A percentile compares a stretch with the other conserved stretches of the same genome.
Evolutionary conservation across 2,113 vertebrate species (phyloP).

Genomic region (Cyphomyrus plagiostoma): DNA sequence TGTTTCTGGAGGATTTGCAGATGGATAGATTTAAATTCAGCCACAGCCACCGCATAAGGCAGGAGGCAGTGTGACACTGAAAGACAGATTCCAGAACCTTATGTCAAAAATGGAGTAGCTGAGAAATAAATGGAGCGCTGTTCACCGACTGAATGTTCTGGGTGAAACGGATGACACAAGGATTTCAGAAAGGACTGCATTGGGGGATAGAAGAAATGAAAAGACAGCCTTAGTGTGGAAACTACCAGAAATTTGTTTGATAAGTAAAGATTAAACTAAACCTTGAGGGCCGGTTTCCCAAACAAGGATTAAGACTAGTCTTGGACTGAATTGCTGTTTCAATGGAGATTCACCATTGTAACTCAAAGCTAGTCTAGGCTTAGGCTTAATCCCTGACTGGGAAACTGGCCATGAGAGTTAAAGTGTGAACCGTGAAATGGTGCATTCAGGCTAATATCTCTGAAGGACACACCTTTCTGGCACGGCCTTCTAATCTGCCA

Average conservation of each 20-base stretch:
- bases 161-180: background rate
- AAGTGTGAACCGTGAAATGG: background rate
- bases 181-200: background rate
- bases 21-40: background rate
- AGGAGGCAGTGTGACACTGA: background rate
- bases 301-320: too few species aligned
- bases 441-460: background rate
- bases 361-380: too few species aligned
- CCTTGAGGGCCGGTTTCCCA: too few species aligned
- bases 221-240: background rate
- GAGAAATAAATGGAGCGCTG: background rate
- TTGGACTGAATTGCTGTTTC: too few species aligned
- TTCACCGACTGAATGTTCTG: background rate
- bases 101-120: background rate
- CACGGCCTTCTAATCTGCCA: background rate
- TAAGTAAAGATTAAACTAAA: background rate
- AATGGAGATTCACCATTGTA: too few species aligned
- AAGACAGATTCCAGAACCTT: background rate
- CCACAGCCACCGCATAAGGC: background rate
- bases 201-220: background rate
- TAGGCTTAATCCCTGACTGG: too few species aligned
- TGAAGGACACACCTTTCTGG: background rate
- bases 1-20: background rate
- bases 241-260: background rate
- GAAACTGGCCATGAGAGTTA: background rate